Base-by-base conservation (phyloP, 1,140 invertebrate species). In the Temnothorax nylanderi region DNA sequence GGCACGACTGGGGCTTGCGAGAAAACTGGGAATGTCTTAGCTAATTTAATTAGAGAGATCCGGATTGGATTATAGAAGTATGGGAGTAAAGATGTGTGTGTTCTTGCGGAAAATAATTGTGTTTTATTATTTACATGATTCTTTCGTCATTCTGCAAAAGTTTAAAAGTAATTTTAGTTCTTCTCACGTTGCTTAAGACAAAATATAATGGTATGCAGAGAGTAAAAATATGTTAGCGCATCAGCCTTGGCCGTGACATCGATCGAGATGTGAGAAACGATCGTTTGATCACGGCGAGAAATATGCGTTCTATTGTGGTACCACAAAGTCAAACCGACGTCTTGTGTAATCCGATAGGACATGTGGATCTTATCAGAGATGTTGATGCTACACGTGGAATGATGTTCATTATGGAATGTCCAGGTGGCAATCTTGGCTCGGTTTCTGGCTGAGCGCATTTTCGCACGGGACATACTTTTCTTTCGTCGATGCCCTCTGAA, bases 351-450 rank as follows among this genome's bases (percentile, higher is more conserved):
- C 5, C 18, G 26, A 67, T 32, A 64, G 18, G 44, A 69, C 60
- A 64, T 56, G 47, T 81, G 60, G 72, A 51, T 54, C 60, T 62
- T 74, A 87, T 87, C 77, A 51, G 47, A 49, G 32, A 37, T 75
- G 80, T 49, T 86, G 87, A 80, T 67, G 60, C 47, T 75, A 49
- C 75, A 44, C 54, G 3, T 10, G 47, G 32, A 51, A 87, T 89
- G 78, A 80, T 67, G 85, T 87, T 60, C 32, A 64, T 6, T 51
- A 74, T 74, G 21, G 44, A 62, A 37, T 80, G 74, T 84, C 74
- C 89, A 90, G 65, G 72, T 90, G 85, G 77, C 88, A 89, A 80
- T 87, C 34, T 89, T 89, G 89, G 88, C 89, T 87, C 84, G 76
- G 13, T 65, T 58, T 62, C 44, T 56, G 26, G 3, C 26, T 75